These are phyloP conservation scores for Miltochrista miniata DNA, from an alignment of 2,888 invertebrate species.

Conservation along the genomic window DNA sequence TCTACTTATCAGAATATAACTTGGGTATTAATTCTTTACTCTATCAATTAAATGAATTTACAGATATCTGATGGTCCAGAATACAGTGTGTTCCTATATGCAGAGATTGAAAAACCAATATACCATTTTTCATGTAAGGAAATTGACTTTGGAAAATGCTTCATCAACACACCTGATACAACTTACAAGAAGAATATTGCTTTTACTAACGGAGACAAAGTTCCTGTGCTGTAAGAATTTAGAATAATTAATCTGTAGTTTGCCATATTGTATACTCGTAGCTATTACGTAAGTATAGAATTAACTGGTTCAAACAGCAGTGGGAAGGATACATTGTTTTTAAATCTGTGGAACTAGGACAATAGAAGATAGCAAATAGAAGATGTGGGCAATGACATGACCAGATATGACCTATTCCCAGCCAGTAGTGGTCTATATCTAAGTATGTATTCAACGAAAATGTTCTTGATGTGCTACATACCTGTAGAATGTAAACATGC, in stretches of 20 bases:
- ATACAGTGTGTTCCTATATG: constrained; percentile 83
- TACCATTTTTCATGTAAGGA: constrained; percentile 85
- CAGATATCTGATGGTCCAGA: constrained; percentile 87
- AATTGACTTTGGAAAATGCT: constrained; percentile 87
- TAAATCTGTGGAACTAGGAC: no score
- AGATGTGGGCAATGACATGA: no score
- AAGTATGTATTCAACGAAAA: neutral
- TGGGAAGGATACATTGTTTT: no score
- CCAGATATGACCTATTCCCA: no score
- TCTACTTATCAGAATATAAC: no score
- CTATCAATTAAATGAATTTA: constrained; percentile 1
- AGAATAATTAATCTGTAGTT: constrained; percentile 13
- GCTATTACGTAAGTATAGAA: no score
- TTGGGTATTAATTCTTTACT: no score
- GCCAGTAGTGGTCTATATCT: no score
- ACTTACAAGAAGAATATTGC: constrained; percentile 73
- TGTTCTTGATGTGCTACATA: no score
- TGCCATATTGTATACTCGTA: neutral
- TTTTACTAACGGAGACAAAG: constrained; percentile 62
- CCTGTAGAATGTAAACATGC: no score
- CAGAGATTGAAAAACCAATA: constrained; percentile 81
- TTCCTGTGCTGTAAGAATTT: constrained; percentile 58
- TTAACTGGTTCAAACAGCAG: no score
- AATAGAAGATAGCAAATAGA: no score
- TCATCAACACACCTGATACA: constrained; percentile 78